A percentile compares a stretch with the other conserved stretches of the same genome.
These are phyloP conservation scores for Rhynchonema sp. DNA, from an alignment of 2,888 invertebrate genomes.

Conservation along the genomic window DNA sequence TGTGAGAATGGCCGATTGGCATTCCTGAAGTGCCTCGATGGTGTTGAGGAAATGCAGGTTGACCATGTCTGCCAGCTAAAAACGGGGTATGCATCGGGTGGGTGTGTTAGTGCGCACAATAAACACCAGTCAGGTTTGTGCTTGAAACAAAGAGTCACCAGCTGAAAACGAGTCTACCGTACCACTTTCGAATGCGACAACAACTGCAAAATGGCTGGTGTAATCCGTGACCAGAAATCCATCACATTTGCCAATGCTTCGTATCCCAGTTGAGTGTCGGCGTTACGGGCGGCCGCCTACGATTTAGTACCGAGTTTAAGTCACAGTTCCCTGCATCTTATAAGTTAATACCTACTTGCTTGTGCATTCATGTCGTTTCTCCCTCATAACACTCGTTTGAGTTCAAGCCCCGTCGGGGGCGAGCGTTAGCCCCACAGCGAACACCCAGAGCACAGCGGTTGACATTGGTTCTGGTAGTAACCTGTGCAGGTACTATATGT, in stretches of 20 bases:
- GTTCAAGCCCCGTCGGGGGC: no score
- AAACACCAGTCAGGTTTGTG: no score
- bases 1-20: slow-evolving; percentile 72
- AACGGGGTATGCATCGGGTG: no score
- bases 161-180: slow-evolving; percentile 26
- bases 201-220: slow-evolving; percentile 77
- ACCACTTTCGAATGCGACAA: slow-evolving; percentile 76
- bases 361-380: no score
- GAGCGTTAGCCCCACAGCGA: no score
- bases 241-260: slow-evolving; percentile 45
- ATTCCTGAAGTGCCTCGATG: slow-evolving; percentile 79
- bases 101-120: no score
- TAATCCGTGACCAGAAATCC: slow-evolving; percentile 96
- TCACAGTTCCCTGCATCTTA: slow-evolving; percentile 31
- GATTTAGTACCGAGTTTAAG: slow-evolving; percentile 28
- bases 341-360: no score
- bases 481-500: no score
- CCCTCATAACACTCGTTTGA: no score
- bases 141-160: no score
- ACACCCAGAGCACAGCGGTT: no score
- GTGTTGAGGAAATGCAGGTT: slow-evolving; percentile 85
- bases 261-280: slow-evolving; percentile 3
- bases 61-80: slow-evolving; percentile 83
- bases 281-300: slow-evolving; percentile 23
- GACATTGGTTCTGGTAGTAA: no score